phyloP scores from a whole-genome alignment of 2,888 invertebrate species.

The Pedicia rivosa region DNA sequence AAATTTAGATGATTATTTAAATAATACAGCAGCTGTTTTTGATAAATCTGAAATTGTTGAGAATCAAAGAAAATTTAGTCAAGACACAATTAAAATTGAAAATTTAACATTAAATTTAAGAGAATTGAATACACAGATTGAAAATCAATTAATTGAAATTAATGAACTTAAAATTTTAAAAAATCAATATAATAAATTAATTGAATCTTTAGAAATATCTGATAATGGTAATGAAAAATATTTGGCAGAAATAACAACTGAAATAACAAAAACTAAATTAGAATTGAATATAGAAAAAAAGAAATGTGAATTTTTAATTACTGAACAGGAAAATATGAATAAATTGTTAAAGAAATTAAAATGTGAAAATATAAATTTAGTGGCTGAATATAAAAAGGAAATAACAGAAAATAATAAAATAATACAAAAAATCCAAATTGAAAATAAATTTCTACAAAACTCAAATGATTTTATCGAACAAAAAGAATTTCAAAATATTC shows the following conservation, averaged over 20 bases:
- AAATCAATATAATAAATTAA: conserved; percentile 11
- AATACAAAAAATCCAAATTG: conserved; percentile 4
- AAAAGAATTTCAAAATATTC: neutral
- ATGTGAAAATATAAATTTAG: neutral
- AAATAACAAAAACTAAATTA: neutral
- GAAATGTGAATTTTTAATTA: neutral
- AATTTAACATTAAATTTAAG: too few species aligned
- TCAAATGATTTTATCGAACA: neutral
- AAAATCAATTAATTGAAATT: conserved; percentile 16
- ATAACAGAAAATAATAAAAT: neutral
- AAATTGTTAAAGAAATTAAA: neutral
- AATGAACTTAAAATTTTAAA: conserved; percentile 21
- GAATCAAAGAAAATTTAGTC: too few species aligned
- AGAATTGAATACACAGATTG: too few species aligned
- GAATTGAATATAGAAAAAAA: neutral
- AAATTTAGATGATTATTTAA: too few species aligned
- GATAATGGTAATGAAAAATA: conserved; percentile 19
- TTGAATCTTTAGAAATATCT: conserved; percentile 16
- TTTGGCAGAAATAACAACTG: conserved; percentile 13
- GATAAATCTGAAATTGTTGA: too few species aligned
- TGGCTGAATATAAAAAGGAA: neutral
- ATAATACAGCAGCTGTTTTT: too few species aligned
- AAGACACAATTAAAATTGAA: too few species aligned
- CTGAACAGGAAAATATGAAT: neutral
- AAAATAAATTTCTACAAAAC: neutral